phyloP scores from a whole-genome alignment of 1,140 invertebrate genomes.

The Bombus ignitus region DNA sequence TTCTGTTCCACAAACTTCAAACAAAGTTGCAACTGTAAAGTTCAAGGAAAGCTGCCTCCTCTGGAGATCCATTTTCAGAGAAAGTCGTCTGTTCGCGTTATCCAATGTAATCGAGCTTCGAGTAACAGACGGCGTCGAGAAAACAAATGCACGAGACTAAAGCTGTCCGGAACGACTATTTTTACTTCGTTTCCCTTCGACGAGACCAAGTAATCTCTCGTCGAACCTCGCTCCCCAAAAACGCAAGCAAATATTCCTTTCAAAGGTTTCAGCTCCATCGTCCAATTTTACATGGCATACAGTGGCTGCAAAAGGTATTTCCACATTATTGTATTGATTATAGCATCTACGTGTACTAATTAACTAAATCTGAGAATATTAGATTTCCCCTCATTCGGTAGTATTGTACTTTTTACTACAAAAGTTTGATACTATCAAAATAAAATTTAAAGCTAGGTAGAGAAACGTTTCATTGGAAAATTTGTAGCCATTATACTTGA shows the following conservation, averaged over 20 bases:
- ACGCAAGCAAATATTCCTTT: not conserved
- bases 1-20: not conserved
- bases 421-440: not conserved
- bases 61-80: not conserved
- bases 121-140: not conserved
- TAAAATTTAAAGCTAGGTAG: not conserved
- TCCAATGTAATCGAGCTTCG: not conserved
- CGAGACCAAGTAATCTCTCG: not conserved
- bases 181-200: constrained; percentile 37
- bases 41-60: not conserved
- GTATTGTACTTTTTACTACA: not conserved
- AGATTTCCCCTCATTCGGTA: too few relatives aligned
- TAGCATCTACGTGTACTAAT: too few relatives aligned
- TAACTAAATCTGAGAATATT: too few relatives aligned
- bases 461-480: too few relatives aligned
- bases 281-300: too few relatives aligned
- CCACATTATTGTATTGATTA: too few relatives aligned
- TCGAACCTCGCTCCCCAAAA: not conserved
- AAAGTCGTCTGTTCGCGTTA: not conserved
- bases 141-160: constrained; percentile 19
- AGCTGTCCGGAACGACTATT: constrained; percentile 3
- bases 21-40: not conserved
- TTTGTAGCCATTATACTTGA: not conserved
- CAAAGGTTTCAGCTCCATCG: not conserved
- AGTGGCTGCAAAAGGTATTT: not conserved